These are phyloP conservation scores for Siniperca obscura DNA, from an alignment of 2,797 vertebrate species.

Conservation along the genomic window DNA sequence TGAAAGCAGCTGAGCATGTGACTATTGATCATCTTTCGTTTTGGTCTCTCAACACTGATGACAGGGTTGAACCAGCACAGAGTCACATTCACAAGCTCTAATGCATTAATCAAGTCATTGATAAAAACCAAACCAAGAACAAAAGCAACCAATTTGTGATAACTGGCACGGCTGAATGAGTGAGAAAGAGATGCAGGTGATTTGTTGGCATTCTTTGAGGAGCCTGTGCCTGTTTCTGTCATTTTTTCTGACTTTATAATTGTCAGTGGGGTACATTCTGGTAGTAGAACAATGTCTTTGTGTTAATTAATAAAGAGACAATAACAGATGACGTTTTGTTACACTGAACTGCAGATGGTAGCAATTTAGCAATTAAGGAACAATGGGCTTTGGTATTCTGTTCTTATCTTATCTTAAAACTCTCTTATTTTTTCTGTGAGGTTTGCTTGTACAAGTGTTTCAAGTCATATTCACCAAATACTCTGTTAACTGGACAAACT, in stretches of 20 bases:
- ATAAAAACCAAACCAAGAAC: conserved; percentile 26
- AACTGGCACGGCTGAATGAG: not conserved
- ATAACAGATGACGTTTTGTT: conserved; percentile 21
- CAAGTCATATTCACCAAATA: not conserved
- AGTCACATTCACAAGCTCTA: conserved; percentile 17
- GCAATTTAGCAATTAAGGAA: conserved; percentile 5
- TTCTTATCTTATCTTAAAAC: not conserved
- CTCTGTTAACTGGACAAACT: not conserved
- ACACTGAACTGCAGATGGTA: conserved; percentile 12
- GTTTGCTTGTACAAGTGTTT: not conserved
- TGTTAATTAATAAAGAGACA: conserved; percentile 23
- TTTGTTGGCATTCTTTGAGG: not conserved
- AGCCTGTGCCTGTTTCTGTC: not conserved
- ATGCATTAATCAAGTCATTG: conserved; percentile 29
- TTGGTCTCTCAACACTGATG: conserved; percentile 21
- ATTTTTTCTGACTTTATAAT: not conserved
- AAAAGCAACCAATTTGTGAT: conserved; percentile 36
- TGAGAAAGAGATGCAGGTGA: conserved; percentile 9
- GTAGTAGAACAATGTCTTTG: not conserved
- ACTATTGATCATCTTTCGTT: conserved; percentile 43
- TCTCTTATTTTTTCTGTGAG: not conserved
- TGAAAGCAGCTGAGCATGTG: conserved; percentile 23
- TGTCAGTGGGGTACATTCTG: conserved; percentile 5
- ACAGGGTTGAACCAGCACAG: conserved; percentile 11
- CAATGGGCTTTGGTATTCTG: not conserved